Evolutionary conservation across 2,113 vertebrate species (phyloP), one percentile per base, ranked within the genome.

Genomic region (Oryzias celebensis): DNA sequence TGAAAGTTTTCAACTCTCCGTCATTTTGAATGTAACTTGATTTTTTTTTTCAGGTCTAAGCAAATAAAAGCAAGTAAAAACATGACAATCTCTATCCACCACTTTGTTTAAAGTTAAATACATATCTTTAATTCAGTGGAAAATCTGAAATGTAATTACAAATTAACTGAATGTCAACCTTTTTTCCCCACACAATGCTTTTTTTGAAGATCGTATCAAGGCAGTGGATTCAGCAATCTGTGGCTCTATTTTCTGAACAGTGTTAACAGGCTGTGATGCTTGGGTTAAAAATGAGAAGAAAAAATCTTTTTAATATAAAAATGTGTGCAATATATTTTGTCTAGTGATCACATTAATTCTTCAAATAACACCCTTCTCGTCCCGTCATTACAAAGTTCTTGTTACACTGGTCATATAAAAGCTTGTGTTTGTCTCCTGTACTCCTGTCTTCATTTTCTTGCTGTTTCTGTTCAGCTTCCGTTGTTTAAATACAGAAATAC

Each of bases 401-500:
- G 1, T 1, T 51, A 10, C 45, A 71, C 51, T 71, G 1, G 56
- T 65, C 26, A 17, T 49, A 45, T 69, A 48, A 17, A 31, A 66
- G 47, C 26, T 44, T 58, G 26, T 42, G 18, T 66, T 42, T 45
- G 49, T 45, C 23, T 52, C 15, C 49, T 41, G 56, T 41, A 4
- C 45, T 75, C 50, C 48, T 57, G 43, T 51, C 54, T 52, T 74
- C 56, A 58, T 48, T 69, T 53, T 79, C 51, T 62, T 3, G 15
- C 66, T 31, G 62, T 5, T 28, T 6, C 49, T 22, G 55, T 36
- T 50, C 26, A 17, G 23, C 47, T 24, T 49, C 72, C 81, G 61
- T 75, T 81, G 77, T 89, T 85, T 72, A 84, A 82, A 76, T 73
- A 88, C 80, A 72, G 61, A 91, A 88, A 91, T 91, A 92, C 92